Percentiles rank a stretch among this genome's conserved stretches.
These are phyloP conservation scores for Biston betularia DNA, from an alignment of 2,888 invertebrate species.

Conservation along the genomic window DNA sequence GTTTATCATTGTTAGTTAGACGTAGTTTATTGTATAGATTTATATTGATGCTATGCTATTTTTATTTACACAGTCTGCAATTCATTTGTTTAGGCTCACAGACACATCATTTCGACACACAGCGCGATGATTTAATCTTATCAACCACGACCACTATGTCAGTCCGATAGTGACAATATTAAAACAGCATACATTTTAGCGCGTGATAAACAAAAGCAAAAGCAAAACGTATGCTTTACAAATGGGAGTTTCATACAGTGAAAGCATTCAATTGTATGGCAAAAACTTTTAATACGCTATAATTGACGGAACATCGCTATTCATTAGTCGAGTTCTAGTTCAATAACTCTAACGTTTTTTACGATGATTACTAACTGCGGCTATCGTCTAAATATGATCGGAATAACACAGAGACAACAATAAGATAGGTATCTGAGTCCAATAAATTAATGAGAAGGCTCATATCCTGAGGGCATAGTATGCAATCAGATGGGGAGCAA, in stretches of 20 bases:
- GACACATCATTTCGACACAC: no score
- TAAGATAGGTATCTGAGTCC: constrained; percentile 58
- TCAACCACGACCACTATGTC: no score
- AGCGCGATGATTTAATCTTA: no score
- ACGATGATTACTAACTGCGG: constrained; percentile 21
- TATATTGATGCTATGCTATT: no score
- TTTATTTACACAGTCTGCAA: no score
- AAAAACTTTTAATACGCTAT: constrained; percentile 24
- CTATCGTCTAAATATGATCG: constrained; percentile 30
- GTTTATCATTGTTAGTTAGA: no score
- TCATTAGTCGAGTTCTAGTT: constrained; percentile 32
- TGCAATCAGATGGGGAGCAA: constrained; percentile 58
- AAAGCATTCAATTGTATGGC: constrained; percentile 8
- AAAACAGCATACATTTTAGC: not conserved
- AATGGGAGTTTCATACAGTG: constrained; percentile 6
- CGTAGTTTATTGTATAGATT: no score
- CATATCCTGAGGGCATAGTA: constrained; percentile 60
- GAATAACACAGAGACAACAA: constrained; percentile 54
- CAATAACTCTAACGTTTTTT: constrained; percentile 26
- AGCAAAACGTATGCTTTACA: constrained; percentile 5
- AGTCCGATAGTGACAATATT: not conserved
- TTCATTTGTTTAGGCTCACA: no score
- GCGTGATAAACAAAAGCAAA: constrained; percentile 22
- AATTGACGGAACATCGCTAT: constrained; percentile 26
- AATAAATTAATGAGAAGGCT: constrained; percentile 60